Evolutionary conservation across 2,113 vertebrate species (phyloP), one percentile per base, ranked within the genome.

Genomic region (Lophotis ruficrista): DNA sequence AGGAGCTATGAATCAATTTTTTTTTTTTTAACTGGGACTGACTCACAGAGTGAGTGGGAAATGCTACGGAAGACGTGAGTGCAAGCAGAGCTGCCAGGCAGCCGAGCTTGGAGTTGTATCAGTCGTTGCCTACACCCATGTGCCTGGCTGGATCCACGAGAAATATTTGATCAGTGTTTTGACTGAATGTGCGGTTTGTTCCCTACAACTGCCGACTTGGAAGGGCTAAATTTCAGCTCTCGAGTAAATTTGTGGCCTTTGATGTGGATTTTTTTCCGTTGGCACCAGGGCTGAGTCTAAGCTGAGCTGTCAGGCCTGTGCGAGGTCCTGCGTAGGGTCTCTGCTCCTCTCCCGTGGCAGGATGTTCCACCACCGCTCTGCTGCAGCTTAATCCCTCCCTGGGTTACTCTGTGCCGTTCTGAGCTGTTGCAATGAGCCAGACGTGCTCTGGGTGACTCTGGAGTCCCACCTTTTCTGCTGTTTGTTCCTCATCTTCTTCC

Each of bases 161-260:
- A 62, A 77, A 71, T 61, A 17, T 18, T 27, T 80, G 72, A 3
- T 35, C 17, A 0, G 38, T 41, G 72, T 17, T 93, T 45, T 14
- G 30, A 31, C 53, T 5, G 62, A 70, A 57, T 13, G 66, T 48
- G 75, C 47, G n/a, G 33, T 47, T 89, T 64, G 73, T 89, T 64
- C 76, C 87, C 79, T 71, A 14, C 78, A 22, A 0, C 81, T 78
- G 2, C 0, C 0, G n/a, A 8, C 88, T 93, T 77, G 95, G 65
- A 65, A 85, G 90, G 90, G 84, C 82, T 79, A 2, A 77, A 61
- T 51, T 65, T 53, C 3, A 1, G 83, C 65, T 72, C 78, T 88
- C 2, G 18, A 84, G 31, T 68, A 12, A 62, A 53, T 70, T 27
- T 13, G 90, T 87, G 92, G 94, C 94, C 93, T 97, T 93, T 76